These are phyloP conservation scores for Myotis davidii DNA, from an alignment of 2,113 vertebrate species.

Conservation along the genomic window DNA sequence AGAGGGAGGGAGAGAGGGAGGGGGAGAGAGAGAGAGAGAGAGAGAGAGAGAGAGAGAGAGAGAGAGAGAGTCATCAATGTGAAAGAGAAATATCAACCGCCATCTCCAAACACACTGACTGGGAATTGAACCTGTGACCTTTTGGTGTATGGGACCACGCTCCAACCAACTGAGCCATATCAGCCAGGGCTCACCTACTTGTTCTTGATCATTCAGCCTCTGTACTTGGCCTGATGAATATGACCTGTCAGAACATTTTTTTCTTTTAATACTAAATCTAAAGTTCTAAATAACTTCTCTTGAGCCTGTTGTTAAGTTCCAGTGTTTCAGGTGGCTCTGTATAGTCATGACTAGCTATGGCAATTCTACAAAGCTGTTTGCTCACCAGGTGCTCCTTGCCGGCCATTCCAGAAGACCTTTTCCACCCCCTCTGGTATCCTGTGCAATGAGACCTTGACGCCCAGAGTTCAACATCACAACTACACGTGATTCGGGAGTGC, in stretches of 20 bases:
- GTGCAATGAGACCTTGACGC: background rate
- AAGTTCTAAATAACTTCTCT: background rate
- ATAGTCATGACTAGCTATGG: background rate
- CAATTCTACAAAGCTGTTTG: background rate
- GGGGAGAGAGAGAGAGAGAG: no score
- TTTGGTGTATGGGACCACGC: background rate
- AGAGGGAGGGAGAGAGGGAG: no score
- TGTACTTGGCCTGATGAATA: background rate
- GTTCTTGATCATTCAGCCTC: background rate
- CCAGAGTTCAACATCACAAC: background rate
- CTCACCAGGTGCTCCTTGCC: background rate
- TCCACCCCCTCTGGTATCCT: background rate
- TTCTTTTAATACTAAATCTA: background rate
- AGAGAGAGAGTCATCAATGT: background rate
- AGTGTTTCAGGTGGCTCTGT: background rate
- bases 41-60: no score
- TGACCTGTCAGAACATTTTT: background rate
- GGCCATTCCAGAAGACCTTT: background rate
- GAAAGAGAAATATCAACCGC: background rate
- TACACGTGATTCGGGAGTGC: background rate
- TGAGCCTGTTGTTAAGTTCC: background rate
- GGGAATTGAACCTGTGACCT: background rate
- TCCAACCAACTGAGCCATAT: background rate
- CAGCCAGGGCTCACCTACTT: no score
- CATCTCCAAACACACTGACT: background rate